phyloP scores from a whole-genome alignment of 2,797 vertebrate species.

The Lophotriccus pileatus region DNA sequence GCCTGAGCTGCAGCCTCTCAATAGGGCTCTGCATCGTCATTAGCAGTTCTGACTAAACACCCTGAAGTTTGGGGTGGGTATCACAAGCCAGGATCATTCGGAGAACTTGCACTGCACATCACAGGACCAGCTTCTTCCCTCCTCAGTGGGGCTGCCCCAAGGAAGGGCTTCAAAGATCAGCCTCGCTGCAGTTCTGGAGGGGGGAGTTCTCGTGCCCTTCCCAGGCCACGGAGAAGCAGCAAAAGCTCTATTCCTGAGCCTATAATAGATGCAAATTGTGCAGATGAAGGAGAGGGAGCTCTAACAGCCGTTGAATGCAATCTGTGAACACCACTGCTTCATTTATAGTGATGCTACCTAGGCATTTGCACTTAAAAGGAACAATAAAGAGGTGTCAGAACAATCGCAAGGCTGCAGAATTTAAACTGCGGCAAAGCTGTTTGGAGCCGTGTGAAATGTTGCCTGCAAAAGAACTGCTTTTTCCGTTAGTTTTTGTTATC shows the following conservation, averaged over 20 bases:
- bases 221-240: background rate
- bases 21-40: background rate
- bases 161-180: background rate
- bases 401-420: slow-evolving; percentile 28
- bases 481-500: slow-evolving; percentile 50
- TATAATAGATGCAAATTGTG: slow-evolving; percentile 34
- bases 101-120: background rate
- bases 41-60: background rate
- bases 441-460: slow-evolving; percentile 37
- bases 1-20: background rate
- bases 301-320: slow-evolving; percentile 19
- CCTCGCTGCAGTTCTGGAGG: background rate
- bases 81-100: background rate
- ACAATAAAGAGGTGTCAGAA: slow-evolving; percentile 52
- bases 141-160: background rate
- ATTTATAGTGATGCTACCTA: slow-evolving; percentile 48
- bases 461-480: slow-evolving; percentile 57
- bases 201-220: background rate
- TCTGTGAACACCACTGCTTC: slow-evolving; percentile 53
- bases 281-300: slow-evolving; percentile 24
- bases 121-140: background rate
- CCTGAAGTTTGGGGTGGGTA: background rate
- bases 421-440: slow-evolving; percentile 26
- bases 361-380: slow-evolving; percentile 61
- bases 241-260: background rate